These are phyloP conservation scores for Tipula unca DNA, from an alignment of 2,888 invertebrate genomes.

Conservation along the genomic window DNA sequence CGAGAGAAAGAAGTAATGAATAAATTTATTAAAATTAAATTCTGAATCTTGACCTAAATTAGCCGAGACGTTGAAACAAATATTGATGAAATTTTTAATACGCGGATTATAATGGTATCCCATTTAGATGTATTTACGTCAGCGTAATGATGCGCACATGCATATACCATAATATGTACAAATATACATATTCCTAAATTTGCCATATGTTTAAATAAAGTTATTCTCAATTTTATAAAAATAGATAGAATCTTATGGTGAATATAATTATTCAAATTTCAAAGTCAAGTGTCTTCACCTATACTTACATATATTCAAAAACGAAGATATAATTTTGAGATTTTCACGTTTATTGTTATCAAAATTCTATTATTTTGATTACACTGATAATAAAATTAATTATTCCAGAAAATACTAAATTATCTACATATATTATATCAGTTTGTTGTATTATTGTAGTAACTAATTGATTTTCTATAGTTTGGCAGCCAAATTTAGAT, in stretches of 20 bases:
- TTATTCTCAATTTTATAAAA: neutral
- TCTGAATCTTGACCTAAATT: neutral
- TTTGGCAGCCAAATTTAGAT: too few relatives aligned
- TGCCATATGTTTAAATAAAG: neutral
- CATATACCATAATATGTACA: too few relatives aligned
- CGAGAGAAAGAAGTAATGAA: neutral
- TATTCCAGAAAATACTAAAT: neutral
- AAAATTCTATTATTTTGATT: neutral
- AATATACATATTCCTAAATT: neutral
- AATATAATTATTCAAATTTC: too few relatives aligned
- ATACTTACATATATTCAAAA: neutral
- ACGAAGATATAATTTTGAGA: neutral
- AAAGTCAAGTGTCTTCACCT: too few relatives aligned
- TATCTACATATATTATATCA: neutral
- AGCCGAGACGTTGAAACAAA: neutral
- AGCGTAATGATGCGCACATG: neutral
- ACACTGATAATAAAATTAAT: neutral
- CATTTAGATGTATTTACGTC: neutral
- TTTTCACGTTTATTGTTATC: neutral
- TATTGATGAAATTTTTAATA: neutral
- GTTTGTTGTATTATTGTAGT: too few relatives aligned
- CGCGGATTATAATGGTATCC: neutral
- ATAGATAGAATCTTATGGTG: neutral
- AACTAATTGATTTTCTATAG: too few relatives aligned
- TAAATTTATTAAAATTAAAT: neutral